These are phyloP conservation scores for Ascidia mentula DNA, from an alignment of 23 tunicate genomes.

Conservation along the genomic window DNA sequence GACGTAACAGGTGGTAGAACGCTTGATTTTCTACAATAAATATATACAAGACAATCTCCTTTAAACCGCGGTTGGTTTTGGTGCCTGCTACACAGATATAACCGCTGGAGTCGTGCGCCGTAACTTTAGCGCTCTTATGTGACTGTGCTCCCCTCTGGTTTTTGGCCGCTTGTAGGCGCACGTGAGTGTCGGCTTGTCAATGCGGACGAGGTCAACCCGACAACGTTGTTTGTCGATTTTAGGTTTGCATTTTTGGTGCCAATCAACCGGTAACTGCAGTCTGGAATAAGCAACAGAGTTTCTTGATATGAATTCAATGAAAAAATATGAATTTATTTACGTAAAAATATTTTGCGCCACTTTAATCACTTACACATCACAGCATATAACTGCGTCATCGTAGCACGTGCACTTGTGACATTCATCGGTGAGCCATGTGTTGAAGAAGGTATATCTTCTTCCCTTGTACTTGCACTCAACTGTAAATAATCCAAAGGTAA, in stretches of 20 bases:
- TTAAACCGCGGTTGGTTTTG: too few relatives aligned
- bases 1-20: too few relatives aligned
- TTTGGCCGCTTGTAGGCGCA: constrained; percentile 18
- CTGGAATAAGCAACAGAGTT: constrained; percentile 11
- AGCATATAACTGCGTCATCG: constrained; percentile 31
- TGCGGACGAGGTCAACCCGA: constrained; percentile 7
- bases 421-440: constrained; percentile 26
- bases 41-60: too few relatives aligned
- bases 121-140: background rate
- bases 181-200: background rate
- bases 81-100: too few relatives aligned
- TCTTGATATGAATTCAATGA: too few relatives aligned
- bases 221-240: constrained; percentile 23
- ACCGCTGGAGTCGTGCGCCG: too few relatives aligned
- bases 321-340: too few relatives aligned
- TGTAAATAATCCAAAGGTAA: too few relatives aligned
- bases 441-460: background rate
- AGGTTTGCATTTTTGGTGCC: constrained; percentile 35
- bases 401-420: constrained; percentile 33
- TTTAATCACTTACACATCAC: constrained; percentile 39
- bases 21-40: too few relatives aligned
- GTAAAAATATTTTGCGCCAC: too few relatives aligned
- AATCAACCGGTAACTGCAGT: constrained; percentile 35
- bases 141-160: background rate
- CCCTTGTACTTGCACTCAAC: constrained; percentile 21